Conservation (phyloP, 2,797 vertebrate species). For the Petrocephalus sullivani region DNA sequence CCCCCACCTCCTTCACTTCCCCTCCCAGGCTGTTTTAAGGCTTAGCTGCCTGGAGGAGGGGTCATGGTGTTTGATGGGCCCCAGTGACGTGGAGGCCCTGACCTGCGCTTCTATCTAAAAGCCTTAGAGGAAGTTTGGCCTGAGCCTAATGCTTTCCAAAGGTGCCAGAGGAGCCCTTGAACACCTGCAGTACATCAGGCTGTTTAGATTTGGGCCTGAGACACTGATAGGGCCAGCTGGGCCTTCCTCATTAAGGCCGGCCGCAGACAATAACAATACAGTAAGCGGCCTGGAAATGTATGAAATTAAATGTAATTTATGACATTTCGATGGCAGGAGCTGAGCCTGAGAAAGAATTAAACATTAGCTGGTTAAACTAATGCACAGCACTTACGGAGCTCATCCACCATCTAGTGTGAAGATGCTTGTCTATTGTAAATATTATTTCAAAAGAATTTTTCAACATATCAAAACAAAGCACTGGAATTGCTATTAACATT, state of each 20-base stretch:
- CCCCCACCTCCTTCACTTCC: conserved; percentile 29
- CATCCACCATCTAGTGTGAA: conserved; percentile 58
- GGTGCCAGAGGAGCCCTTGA: conserved; percentile 62
- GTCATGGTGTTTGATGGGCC: conserved; percentile 63
- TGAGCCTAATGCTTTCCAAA: conserved; percentile 71
- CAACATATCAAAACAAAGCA: conserved; percentile 68
- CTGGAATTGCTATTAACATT: conserved; percentile 62
- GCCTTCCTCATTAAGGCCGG: conserved; percentile 53
- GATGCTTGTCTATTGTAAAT: conserved; percentile 68
- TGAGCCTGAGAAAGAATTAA: conserved; percentile 48
- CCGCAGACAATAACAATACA: conserved; percentile 62
- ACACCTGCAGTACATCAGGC: conserved; percentile 80
- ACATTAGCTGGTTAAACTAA: conserved; percentile 63
- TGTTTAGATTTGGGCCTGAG: conserved; percentile 69
- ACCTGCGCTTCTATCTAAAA: conserved; percentile 72
- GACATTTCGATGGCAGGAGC: conserved; percentile 52
- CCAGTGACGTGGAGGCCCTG: conserved; percentile 64
- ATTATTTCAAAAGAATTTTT: conserved; percentile 64
- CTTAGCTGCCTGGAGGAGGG: conserved; percentile 34
- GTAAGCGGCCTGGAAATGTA: conserved; percentile 55
- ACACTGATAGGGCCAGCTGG: conserved; percentile 63
- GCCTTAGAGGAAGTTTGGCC: conserved; percentile 73
- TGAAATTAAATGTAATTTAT: conserved; percentile 59
- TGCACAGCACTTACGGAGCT: conserved; percentile 62
- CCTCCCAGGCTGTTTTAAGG: conserved; percentile 30